Evolutionary conservation across 2,113 vertebrate species (phyloP), one percentile per base, ranked within the genome.

Genomic region (Apeltes quadracus): DNA sequence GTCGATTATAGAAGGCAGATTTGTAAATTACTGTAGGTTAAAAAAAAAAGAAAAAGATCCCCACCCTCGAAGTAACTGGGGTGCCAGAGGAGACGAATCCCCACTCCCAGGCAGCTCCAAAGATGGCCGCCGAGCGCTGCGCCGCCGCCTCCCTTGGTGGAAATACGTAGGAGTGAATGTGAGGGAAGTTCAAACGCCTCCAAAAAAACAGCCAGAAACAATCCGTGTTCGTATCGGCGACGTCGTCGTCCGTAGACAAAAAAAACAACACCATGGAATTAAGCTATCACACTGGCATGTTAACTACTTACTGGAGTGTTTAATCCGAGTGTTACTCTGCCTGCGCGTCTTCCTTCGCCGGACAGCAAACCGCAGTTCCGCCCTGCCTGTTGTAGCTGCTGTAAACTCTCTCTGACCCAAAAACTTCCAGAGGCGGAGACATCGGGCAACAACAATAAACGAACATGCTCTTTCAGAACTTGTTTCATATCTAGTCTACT

Each of bases 121-220:
- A 95, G 93, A 95, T 95, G 94, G 94, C 93, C 85, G 92, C 92
- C 89, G 89, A 81, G 69, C 73, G 85, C 72, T 91, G 78, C 79
- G 61, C 90, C 85, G 88, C 83, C 90, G 86, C 92, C 91, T 93
- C 91, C 85, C 89, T 91, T 83, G 76, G 87, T 78, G 82, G 85
- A 90, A 93, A 90, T 72, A 81, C 78, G 85, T 66, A 27, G 62
- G 66, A 72, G 64, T 65, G 72, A 85, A 73, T 58, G 86, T 85
- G 78, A 85, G 79, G 78, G 86, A 87, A 88, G 87, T 88, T 87
- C 61, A 78, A 90, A 87, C 81, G 66, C 61, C 27, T 61, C 70
- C 50, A 2, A 76, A 82, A 90, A 81, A 82, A 90, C 81, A 84
- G 64, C 62, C 53, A 51, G 32, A 66, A 85, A 84, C 66, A 61